A percentile compares a stretch with the other conserved stretches of the same genome.
These are phyloP conservation scores for Melanotaenia boesemani DNA, from an alignment of 2,797 vertebrate genomes.

Conservation along the genomic window DNA sequence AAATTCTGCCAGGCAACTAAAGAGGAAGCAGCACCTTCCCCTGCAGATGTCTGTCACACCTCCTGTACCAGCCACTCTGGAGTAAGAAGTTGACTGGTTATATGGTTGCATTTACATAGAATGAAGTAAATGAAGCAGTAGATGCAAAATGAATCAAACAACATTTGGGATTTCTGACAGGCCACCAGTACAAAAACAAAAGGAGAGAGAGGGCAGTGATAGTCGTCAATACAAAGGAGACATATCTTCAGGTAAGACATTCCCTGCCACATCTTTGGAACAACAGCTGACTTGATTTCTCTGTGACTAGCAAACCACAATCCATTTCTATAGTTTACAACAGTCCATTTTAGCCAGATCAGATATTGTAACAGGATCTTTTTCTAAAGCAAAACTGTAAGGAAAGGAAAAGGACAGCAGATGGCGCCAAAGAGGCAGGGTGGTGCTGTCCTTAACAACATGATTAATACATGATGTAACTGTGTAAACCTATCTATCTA, in stretches of 20 bases:
- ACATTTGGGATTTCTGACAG: slow-evolving; percentile 28
- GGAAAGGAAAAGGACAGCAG: no score
- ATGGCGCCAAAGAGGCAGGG: no score
- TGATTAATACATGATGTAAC: no score
- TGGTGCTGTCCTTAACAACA: no score
- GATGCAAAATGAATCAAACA: no score
- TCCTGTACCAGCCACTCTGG: slow-evolving; percentile 42
- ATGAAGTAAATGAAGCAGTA: background rate
- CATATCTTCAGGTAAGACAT: slow-evolving; percentile 57
- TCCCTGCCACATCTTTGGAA: background rate
- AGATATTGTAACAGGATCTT: slow-evolving; percentile 56
- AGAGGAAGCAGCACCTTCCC: slow-evolving; percentile 21
- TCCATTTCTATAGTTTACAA: slow-evolving; percentile 30
- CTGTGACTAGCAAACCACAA: background rate
- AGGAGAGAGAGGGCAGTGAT: slow-evolving; percentile 46
- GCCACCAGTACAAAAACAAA: slow-evolving; percentile 35
- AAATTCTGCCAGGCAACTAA: slow-evolving; percentile 24
- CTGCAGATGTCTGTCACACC: slow-evolving; percentile 22
- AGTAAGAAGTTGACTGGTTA: slow-evolving; percentile 44
- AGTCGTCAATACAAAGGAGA: slow-evolving; percentile 31
- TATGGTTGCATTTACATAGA: background rate
- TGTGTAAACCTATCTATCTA: no score
- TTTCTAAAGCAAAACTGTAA: slow-evolving; percentile 1
- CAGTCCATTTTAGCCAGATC: slow-evolving; percentile 22
- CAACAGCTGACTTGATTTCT: background rate